Conservation (phyloP, 53 echinoderm and acorn worm species). For the Luidia sarsii region DNA sequence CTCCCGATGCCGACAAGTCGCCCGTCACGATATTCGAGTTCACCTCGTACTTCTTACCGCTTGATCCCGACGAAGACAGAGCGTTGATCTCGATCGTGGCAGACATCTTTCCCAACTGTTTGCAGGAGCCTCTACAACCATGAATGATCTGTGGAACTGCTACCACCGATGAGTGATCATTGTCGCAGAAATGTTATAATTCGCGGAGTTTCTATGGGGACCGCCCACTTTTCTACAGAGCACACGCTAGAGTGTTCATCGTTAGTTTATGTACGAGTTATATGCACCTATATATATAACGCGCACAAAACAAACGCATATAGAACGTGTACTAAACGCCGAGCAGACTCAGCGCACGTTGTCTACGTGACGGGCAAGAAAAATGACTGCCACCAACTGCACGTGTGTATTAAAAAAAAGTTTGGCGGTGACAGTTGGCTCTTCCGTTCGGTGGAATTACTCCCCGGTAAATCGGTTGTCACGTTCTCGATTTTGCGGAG, state of each 20-base stretch:
- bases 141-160: not conserved
- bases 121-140: not conserved
- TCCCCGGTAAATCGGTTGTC: not conserved
- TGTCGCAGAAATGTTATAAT: no score
- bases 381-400: conserved; percentile 33
- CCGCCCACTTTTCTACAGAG: no score
- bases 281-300: no score
- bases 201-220: no score
- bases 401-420: conserved; percentile 45
- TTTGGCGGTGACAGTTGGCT: conserved; percentile 34
- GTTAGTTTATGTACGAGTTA: no score
- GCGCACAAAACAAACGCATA: no score
- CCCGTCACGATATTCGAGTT: conserved; percentile 34
- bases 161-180: no score
- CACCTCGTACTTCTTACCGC: conserved; percentile 47
- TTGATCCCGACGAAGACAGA: conserved; percentile 1
- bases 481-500: no score
- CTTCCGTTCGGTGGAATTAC: conserved; percentile 16
- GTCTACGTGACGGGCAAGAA: not conserved
- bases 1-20: conserved; percentile 42
- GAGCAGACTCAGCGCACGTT: not conserved
- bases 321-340: not conserved
- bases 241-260: not conserved
- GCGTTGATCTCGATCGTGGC: conserved; percentile 24
- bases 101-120: conserved; percentile 18